These are phyloP conservation scores for Asbolus verrucosus DNA, from an alignment of 1,140 invertebrate genomes.

Conservation along the genomic window DNA sequence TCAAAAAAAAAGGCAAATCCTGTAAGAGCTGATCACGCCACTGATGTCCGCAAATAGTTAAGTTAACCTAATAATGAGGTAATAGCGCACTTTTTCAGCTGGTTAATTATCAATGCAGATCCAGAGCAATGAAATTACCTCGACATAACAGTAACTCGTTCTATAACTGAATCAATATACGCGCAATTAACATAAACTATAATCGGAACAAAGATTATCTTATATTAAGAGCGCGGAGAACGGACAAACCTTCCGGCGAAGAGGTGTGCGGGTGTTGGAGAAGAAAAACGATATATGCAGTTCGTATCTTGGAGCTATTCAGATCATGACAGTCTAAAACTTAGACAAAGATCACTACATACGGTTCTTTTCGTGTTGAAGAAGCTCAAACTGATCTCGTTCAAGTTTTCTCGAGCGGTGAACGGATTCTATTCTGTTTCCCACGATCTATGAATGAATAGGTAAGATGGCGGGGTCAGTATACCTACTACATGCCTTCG, in stretches of 20 bases:
- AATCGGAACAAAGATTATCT: constrained; percentile 39
- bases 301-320: constrained; percentile 16
- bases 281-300: constrained; percentile 27
- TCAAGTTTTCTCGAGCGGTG: constrained; percentile 16
- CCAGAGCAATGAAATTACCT: too few relatives aligned
- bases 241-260: background rate
- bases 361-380: background rate
- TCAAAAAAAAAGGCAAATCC: too few relatives aligned
- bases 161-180: constrained; percentile 32
- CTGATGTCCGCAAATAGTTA: too few relatives aligned
- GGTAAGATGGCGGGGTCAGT: constrained; percentile 49
- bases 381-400: constrained; percentile 2
- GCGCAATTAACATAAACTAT: constrained; percentile 38
- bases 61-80: too few relatives aligned
- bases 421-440: constrained; percentile 45
- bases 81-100: constrained; percentile 20
- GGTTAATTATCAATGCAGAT: too few relatives aligned
- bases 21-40: too few relatives aligned
- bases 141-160: constrained; percentile 33
- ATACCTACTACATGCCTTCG: constrained; percentile 48
- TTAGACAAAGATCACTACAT: constrained; percentile 1
- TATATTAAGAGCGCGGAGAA: constrained; percentile 38
- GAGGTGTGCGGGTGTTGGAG: constrained; percentile 1
- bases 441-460: constrained; percentile 52
- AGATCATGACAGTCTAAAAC: background rate